A percentile compares a stretch with the other conserved stretches of the same genome.
Evolutionary conservation across 2,113 vertebrate genomes (phyloP).

Genomic region (Myiopsitta monachus): DNA sequence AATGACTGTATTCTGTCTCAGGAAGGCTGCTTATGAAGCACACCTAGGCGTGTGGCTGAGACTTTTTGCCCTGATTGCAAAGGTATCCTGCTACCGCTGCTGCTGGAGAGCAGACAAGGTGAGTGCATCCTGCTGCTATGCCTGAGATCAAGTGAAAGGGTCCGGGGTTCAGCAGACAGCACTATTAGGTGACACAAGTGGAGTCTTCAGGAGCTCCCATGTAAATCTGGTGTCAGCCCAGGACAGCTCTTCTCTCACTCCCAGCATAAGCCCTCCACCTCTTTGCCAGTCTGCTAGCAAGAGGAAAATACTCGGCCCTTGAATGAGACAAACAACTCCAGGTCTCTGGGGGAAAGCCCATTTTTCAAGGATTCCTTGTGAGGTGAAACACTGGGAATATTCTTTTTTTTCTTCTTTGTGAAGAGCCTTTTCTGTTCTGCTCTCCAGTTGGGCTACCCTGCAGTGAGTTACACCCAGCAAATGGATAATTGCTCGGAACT

Average conservation of each 20-base stretch:
- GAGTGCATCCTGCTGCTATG: background rate
- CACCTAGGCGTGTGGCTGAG: background rate
- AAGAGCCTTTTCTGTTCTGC: constrained; percentile 19
- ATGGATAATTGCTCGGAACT: constrained; percentile 47
- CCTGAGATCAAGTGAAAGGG: background rate
- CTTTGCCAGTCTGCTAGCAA: background rate
- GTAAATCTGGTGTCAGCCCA: background rate
- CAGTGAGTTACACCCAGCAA: constrained; percentile 45
- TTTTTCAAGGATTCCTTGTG: constrained; percentile 48
- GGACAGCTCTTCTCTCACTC: background rate
- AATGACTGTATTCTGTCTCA: background rate
- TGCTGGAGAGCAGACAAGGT: background rate
- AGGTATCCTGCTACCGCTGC: background rate
- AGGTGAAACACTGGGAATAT: constrained; percentile 9
- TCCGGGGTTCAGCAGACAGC: background rate
- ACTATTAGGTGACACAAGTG: background rate
- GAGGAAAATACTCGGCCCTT: background rate
- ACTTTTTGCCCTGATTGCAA: background rate
- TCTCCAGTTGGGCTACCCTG: background rate
- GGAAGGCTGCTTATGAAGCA: background rate
- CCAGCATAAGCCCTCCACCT: background rate
- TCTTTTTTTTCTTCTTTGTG: background rate
- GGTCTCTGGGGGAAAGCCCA: background rate
- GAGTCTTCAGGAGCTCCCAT: background rate
- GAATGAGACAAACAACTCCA: background rate